A percentile compares a stretch with the other conserved stretches of the same genome.
These are phyloP conservation scores for Sakesphorus luctuosus DNA, from an alignment of 2,113 vertebrate genomes.

Conservation along the genomic window DNA sequence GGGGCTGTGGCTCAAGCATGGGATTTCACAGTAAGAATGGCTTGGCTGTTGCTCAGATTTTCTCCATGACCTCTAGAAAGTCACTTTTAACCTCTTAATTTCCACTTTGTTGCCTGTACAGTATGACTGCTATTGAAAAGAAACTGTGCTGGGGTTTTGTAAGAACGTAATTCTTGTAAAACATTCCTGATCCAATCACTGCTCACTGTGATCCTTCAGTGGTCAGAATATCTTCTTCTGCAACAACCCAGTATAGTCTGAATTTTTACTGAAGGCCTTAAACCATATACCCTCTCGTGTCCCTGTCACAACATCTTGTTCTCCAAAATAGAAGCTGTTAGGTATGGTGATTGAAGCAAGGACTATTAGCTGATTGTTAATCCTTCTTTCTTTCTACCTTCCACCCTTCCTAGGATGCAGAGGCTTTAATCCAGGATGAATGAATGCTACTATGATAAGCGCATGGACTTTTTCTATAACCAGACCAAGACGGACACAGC, in stretches of 20 bases:
- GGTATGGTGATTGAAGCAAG: background rate
- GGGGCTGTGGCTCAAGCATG: conserved; percentile 23
- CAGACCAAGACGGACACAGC: conserved; percentile 75
- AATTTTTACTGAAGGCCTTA: background rate
- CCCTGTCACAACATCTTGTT: background rate
- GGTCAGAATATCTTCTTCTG: background rate
- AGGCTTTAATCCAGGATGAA: conserved; percentile 83
- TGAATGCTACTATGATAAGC: conserved; percentile 84
- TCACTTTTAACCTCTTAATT: conserved; percentile 17
- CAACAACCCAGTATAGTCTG: background rate
- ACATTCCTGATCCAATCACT: background rate
- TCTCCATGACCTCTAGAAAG: background rate
- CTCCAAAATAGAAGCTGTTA: background rate
- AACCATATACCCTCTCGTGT: fast-evolving
- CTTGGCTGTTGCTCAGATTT: conserved; percentile 21
- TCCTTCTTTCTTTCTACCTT: background rate
- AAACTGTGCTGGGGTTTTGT: background rate
- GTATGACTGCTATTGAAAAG: background rate
- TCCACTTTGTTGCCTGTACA: background rate
- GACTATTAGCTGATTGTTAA: background rate
- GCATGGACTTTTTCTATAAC: conserved; percentile 94
- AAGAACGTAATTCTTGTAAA: background rate
- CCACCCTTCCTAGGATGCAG: conserved; percentile 66
- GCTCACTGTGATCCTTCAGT: background rate
- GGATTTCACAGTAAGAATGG: conserved; percentile 19